Evolutionary conservation across 1,140 invertebrate genomes (phyloP).

Genomic region (Bombus difficillimus): DNA sequence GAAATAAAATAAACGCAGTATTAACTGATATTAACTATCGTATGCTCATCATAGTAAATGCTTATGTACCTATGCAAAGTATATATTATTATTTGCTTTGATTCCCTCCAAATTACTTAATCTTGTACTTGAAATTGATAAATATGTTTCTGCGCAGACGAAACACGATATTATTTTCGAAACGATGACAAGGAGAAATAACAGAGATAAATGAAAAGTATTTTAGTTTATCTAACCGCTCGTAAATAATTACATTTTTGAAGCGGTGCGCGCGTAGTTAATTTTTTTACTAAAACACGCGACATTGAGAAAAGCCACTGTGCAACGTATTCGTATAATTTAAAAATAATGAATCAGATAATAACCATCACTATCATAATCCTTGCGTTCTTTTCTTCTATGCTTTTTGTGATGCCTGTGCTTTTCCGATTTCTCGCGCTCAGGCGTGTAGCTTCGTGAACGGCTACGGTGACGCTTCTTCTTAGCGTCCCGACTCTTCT

Average conservation of each 20-base stretch:
- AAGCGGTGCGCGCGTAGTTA: background rate
- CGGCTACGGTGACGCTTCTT: conserved; percentile 83
- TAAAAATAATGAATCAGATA: conserved; percentile 50
- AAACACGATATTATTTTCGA: conserved; percentile 24
- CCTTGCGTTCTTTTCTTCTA: conserved; percentile 84
- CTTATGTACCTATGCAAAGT: conserved; percentile 51
- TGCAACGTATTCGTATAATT: conserved; percentile 13
- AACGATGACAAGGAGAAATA: background rate
- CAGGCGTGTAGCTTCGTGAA: conserved; percentile 80
- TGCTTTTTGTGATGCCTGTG: conserved; percentile 85
- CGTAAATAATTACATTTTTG: conserved; percentile 8
- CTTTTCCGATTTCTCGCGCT: conserved; percentile 81
- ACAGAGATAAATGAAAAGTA: background rate
- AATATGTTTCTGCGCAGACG: conserved; percentile 20
- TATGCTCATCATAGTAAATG: conserved; percentile 36
- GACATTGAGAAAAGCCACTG: background rate
- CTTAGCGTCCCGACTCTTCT: conserved; percentile 82
- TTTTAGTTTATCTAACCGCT: background rate
- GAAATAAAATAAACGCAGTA: conserved; percentile 58
- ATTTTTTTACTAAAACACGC: background rate
- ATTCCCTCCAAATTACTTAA: conserved; percentile 44
- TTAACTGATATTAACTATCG: conserved; percentile 48
- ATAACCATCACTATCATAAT: conserved; percentile 84
- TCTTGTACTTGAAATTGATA: conserved; percentile 37
- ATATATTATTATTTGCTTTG: conserved; percentile 43